Base-by-base conservation (phyloP, 2,797 vertebrate genomes). In the Tiaroga cobitis region DNA sequence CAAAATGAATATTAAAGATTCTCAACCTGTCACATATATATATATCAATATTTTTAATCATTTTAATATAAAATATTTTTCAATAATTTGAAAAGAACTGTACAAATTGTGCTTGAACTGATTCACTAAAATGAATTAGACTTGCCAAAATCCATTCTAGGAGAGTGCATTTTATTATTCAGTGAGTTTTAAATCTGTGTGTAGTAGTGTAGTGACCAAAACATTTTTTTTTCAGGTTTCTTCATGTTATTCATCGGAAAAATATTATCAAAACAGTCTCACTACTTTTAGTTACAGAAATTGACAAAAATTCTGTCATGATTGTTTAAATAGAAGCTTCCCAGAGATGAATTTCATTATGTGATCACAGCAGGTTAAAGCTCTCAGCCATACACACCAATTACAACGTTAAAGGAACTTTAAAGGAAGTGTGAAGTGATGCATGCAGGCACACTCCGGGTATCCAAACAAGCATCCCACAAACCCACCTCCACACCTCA, bases 361-460 rank as follows among this genome's bases (percentile, higher is more conserved):
- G 26, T 13, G 7, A 16, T 80, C 54, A 72, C 76, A 73, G 83
- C 32, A 63, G 83, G 68, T 37, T 63, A 37, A 59, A 61, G 39
- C 67, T 85, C 67, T 41, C 65, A 73, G 82, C 32, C 34, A 37
- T 37, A 80, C 32, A 80, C 29, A 63, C 29, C 51, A 65, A 85
- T 80, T 85, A 74, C 10, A 4, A 73, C 5, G 7, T 72, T 70
- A 51, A 72, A 72, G 21, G 16, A 73, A 80, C 68, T 80, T 73
- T 51, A 85, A 80, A 85, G 54, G 7, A 80, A 74, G 49, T 59
- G 56, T 39, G 49, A 80, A 74, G 83, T 80, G 83, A 73, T 65
- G 32, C 77, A 51, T 13, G 29, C 83, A 72, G 83, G 26, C 68
- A 70, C 83, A 65, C 76, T 80, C 39, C 10, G 10, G 41, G 54